Percentiles rank a stretch among this genome's conserved stretches.
Evolutionary conservation across 2,797 vertebrate species (phyloP).

Genomic region (Epinephelus coioides): DNA sequence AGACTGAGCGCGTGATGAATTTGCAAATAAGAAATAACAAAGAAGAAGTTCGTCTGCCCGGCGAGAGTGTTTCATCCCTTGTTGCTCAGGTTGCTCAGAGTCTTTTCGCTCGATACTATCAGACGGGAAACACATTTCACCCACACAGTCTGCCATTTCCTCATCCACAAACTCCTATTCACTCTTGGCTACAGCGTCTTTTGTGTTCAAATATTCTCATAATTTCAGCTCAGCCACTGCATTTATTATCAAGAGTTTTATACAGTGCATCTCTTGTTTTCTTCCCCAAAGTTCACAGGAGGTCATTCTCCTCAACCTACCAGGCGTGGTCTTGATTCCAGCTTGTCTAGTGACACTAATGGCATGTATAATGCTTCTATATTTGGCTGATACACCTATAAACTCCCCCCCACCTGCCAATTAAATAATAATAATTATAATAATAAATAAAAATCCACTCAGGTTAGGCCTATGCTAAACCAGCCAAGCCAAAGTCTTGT

Average conservation of each 20-base stretch:
- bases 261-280: constrained; percentile 28
- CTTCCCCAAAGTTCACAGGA: constrained; percentile 46
- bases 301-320: constrained; percentile 49
- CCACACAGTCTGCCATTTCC: constrained; percentile 31
- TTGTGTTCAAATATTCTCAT: constrained; percentile 47
- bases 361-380: constrained; percentile 76
- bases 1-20: constrained; percentile 52
- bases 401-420: constrained; percentile 40
- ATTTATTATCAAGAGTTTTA: constrained; percentile 47
- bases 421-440: constrained; percentile 48
- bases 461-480: constrained; percentile 42
- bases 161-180: constrained; percentile 32
- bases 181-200: constrained; percentile 36
- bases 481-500: constrained; percentile 52
- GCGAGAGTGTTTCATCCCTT: constrained; percentile 18
- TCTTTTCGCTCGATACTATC: constrained; percentile 43
- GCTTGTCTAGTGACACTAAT: constrained; percentile 67
- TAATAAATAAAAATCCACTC: constrained; percentile 64
- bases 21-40: constrained; percentile 45
- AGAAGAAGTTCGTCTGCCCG: constrained; percentile 47
- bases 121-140: constrained; percentile 36
- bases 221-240: constrained; percentile 54
- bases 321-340: constrained; percentile 41
- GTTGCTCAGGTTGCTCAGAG: constrained; percentile 34
- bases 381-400: constrained; percentile 54